A percentile compares a stretch with the other conserved stretches of the same genome.
Conservation (phyloP, 2,113 vertebrate genomes). For the Falcunculus frontatus region DNA sequence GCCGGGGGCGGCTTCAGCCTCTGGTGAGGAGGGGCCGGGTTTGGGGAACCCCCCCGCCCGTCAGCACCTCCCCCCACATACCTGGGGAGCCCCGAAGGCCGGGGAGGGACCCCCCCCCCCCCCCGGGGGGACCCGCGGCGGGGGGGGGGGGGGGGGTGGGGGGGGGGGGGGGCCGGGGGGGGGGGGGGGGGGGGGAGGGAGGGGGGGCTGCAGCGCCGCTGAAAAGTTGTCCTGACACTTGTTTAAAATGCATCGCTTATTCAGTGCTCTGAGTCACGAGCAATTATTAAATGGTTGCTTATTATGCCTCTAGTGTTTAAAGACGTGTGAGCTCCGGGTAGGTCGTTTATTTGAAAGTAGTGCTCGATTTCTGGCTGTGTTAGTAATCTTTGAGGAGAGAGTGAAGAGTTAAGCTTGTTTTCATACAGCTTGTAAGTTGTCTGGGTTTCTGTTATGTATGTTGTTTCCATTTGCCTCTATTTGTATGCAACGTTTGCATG, state of each 20-base stretch:
- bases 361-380: neutral
- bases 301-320: neutral
- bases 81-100: neutral
- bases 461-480: neutral
- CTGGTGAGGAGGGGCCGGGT: neutral
- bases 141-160: too few species aligned
- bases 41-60: neutral
- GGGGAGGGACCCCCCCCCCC: neutral
- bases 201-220: neutral
- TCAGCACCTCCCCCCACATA: neutral
- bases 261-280: neutral
- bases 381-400: neutral
- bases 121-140: too few species aligned
- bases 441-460: neutral
- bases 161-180: too few species aligned
- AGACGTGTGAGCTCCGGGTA: neutral
- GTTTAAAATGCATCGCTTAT: neutral
- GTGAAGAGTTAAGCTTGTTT: neutral
- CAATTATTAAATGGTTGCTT: neutral
- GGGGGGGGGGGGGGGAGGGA: too few species aligned
- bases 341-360: neutral
- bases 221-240: neutral
- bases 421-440: neutral
- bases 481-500: neutral
- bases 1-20: neutral